phyloP scores from a whole-genome alignment of 2,888 invertebrate species.

The Neuroscelio doddi region DNA sequence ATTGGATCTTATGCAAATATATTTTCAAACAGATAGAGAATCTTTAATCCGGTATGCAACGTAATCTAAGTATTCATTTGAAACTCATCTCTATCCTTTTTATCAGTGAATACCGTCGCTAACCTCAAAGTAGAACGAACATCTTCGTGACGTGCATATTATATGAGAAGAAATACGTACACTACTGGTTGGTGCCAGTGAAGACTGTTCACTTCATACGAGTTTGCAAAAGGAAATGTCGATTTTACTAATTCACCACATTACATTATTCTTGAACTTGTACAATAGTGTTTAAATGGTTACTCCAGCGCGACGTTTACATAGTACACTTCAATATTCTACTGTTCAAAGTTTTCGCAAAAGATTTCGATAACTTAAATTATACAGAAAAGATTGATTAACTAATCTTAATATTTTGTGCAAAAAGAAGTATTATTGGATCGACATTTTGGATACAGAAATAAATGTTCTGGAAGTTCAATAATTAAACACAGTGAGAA shows the following conservation, averaged over 20 bases:
- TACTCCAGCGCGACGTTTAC: conserved; percentile 26
- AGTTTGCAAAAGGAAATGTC: conserved; percentile 25
- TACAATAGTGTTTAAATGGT: conserved; percentile 25
- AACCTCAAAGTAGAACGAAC: conserved; percentile 36
- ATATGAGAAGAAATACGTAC: conserved; percentile 38
- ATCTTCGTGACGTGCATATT: conserved; percentile 46
- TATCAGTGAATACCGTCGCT: conserved; percentile 32
- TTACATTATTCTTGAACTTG: conserved; percentile 28
- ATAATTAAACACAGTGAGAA: too few relatives aligned
- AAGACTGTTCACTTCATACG: conserved; percentile 14
- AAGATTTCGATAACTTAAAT: too few relatives aligned
- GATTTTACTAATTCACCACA: conserved; percentile 34
- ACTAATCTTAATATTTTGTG: too few relatives aligned
- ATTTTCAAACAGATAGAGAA: conserved; percentile 6
- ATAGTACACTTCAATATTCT: conserved; percentile 9
- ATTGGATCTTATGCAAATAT: too few relatives aligned
- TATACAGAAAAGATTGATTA: too few relatives aligned
- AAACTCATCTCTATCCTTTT: conserved; percentile 38
- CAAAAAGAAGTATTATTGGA: too few relatives aligned
- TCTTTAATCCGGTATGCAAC: conserved; percentile 26
- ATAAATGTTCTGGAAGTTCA: too few relatives aligned
- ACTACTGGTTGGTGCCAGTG: conserved; percentile 18
- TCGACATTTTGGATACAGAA: too few relatives aligned
- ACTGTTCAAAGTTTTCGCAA: too few relatives aligned
- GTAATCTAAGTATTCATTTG: conserved; percentile 40